Conservation (phyloP, 2,888 invertebrate species). For the Nomada fabriciana region DNA sequence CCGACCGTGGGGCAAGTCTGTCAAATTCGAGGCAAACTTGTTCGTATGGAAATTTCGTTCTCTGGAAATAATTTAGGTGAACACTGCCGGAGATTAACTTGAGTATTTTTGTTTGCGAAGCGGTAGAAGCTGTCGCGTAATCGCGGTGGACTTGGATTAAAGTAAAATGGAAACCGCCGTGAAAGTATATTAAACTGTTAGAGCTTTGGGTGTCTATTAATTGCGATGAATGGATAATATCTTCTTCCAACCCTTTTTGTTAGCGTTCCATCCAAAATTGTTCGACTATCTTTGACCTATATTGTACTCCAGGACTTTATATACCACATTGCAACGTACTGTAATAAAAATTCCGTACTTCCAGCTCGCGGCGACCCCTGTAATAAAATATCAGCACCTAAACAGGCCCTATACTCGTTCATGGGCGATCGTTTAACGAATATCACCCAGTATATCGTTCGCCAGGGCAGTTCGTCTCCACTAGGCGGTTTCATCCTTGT, state of each 20-base stretch:
- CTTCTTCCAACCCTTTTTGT: too few relatives aligned
- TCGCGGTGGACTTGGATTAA: too few relatives aligned
- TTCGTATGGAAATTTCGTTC: constrained; percentile 18
- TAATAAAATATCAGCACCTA: too few relatives aligned
- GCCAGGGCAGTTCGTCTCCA: constrained; percentile 6
- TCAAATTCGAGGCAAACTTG: constrained; percentile 16
- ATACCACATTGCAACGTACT: not conserved
- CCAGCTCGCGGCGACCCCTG: too few relatives aligned
- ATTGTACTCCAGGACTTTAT: too few relatives aligned
- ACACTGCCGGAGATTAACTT: not conserved
- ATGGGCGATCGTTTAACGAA: not conserved
- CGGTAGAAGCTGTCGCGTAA: too few relatives aligned
- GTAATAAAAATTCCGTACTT: not conserved
- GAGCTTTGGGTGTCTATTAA: not conserved
- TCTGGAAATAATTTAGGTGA: not conserved
- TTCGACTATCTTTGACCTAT: too few relatives aligned
- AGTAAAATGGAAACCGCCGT: not conserved
- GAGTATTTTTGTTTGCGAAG: not conserved
- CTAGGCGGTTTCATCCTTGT: constrained; percentile 12
- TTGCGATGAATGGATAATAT: too few relatives aligned
- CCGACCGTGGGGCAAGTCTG: constrained; percentile 18
- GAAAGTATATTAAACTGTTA: not conserved
- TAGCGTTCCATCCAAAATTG: too few relatives aligned
- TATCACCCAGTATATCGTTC: constrained; percentile 18
- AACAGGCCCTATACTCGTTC: not conserved